Evolutionary conservation across 2,888 invertebrate species (phyloP).

Genomic region (Callyntrura guangdongensis): DNA sequence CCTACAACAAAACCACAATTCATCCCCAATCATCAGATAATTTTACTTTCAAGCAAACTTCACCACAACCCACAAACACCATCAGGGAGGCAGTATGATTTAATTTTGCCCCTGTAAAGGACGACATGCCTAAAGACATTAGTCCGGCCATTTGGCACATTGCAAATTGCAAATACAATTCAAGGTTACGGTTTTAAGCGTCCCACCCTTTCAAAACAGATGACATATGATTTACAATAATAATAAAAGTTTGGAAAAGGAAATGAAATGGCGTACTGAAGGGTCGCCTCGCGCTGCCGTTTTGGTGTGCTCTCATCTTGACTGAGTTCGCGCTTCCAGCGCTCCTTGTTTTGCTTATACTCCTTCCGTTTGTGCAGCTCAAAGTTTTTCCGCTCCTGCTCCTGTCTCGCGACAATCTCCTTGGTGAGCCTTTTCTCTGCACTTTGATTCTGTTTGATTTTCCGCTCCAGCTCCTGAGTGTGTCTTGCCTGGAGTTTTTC

Average conservation of each 20-base stretch:
- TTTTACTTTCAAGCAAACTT: neutral
- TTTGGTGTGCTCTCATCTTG: conserved; percentile 97
- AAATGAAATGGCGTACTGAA: no score
- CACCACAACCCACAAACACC: neutral
- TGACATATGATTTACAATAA: no score
- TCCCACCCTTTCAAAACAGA: neutral
- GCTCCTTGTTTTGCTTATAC: conserved; percentile 97
- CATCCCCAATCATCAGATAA: neutral
- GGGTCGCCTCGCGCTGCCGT: conserved; percentile 94
- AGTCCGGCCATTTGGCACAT: no score
- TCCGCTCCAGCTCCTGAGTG: conserved; percentile 87
- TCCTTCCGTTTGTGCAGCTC: conserved; percentile 97
- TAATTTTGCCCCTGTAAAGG: no score
- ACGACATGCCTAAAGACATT: no score
- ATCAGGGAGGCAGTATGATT: no score
- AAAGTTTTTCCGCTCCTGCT: conserved; percentile 96
- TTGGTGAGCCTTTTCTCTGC: conserved; percentile 97
- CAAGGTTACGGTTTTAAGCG: no score
- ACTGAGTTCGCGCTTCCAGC: conserved; percentile 97
- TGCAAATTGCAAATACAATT: no score
- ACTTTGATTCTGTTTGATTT: conserved; percentile 93
- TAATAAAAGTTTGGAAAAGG: no score
- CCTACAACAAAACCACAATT: conserved; percentile 86
- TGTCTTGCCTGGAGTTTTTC: conserved; percentile 93
- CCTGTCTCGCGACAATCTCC: conserved; percentile 95